A percentile compares a stretch with the other conserved stretches of the same genome.
Conservation (phyloP, 2,888 invertebrate species). For the Diogma glabrata region DNA sequence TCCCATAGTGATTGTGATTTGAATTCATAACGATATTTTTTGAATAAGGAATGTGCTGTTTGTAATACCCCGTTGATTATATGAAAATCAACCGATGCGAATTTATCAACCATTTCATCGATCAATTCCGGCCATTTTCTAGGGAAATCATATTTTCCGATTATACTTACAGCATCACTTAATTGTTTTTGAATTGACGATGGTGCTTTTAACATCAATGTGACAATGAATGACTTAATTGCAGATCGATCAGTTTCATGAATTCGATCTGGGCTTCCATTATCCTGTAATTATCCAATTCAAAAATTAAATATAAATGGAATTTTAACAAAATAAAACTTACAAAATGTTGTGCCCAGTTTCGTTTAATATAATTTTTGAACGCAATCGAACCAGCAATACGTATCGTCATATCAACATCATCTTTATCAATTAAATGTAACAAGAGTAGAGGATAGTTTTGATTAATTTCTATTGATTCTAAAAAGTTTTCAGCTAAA, state of each 20-base stretch:
- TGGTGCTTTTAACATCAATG: slow-evolving; percentile 85
- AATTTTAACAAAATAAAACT: slow-evolving; percentile 33
- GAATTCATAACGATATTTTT: slow-evolving; percentile 89
- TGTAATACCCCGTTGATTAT: slow-evolving; percentile 88
- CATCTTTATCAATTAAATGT: slow-evolving; percentile 72
- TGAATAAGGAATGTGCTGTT: slow-evolving; percentile 94
- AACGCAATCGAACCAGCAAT: slow-evolving; percentile 88
- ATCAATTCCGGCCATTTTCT: slow-evolving; percentile 91
- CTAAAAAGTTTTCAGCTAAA: slow-evolving; percentile 81
- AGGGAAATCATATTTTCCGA: slow-evolving; percentile 95
- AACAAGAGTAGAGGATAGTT: slow-evolving; percentile 81
- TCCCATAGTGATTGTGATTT: slow-evolving; percentile 91
- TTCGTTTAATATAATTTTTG: slow-evolving; percentile 92
- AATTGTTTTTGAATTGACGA: slow-evolving; percentile 85
- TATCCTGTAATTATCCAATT: slow-evolving; percentile 39
- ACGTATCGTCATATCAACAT: slow-evolving; percentile 68
- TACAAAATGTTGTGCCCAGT: slow-evolving; percentile 72
- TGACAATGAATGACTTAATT: slow-evolving; percentile 77
- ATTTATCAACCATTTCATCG: slow-evolving; percentile 86
- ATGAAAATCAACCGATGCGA: slow-evolving; percentile 83
- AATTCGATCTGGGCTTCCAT: slow-evolving; percentile 68
- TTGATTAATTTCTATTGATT: slow-evolving; percentile 79
- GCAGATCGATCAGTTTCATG: slow-evolving; percentile 64
- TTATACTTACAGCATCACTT: slow-evolving; percentile 90
- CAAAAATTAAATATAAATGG: no score